These are phyloP conservation scores for Drosophila mimetica DNA, from an alignment of 2,888 invertebrate species.

Conservation along the genomic window DNA sequence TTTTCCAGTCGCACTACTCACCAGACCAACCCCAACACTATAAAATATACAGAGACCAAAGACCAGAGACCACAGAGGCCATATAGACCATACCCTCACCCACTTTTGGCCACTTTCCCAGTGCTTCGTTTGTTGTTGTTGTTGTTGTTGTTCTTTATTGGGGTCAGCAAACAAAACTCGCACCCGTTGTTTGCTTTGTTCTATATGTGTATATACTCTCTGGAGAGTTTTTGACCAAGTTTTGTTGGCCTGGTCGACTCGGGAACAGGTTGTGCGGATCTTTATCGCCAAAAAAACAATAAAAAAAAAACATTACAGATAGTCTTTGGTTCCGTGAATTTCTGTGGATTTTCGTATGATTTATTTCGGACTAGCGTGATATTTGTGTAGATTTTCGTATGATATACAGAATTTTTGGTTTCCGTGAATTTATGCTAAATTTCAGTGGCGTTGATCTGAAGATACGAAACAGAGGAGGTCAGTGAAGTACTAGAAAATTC, in stretches of 20 bases:
- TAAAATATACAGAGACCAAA: constrained; percentile 3
- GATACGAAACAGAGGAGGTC: constrained; percentile 3
- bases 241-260: constrained; percentile 8
- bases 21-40: constrained; percentile 33
- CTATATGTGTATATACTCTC: constrained; percentile 10
- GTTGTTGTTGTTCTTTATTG: constrained; percentile 9
- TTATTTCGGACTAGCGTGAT: constrained; percentile 9
- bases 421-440: neutral
- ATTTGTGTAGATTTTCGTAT: neutral
- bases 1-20: constrained; percentile 24
- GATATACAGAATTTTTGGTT: neutral
- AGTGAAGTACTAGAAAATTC: neutral
- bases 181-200: constrained; percentile 11
- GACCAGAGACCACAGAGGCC: neutral
- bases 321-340: constrained; percentile 6
- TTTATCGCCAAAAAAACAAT: constrained; percentile 2
- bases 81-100: constrained; percentile 4
- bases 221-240: constrained; percentile 29
- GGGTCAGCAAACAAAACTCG: constrained; percentile 26
- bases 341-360: constrained; percentile 15
- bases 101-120: constrained; percentile 4
- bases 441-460: neutral
- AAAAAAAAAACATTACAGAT: neutral
- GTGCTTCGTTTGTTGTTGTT: constrained; percentile 1
- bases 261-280: constrained; percentile 20